A percentile compares a stretch with the other conserved stretches of the same genome.
These are phyloP conservation scores for Bradypodion ventrale DNA, from an alignment of 2,797 vertebrate species.

Conservation along the genomic window DNA sequence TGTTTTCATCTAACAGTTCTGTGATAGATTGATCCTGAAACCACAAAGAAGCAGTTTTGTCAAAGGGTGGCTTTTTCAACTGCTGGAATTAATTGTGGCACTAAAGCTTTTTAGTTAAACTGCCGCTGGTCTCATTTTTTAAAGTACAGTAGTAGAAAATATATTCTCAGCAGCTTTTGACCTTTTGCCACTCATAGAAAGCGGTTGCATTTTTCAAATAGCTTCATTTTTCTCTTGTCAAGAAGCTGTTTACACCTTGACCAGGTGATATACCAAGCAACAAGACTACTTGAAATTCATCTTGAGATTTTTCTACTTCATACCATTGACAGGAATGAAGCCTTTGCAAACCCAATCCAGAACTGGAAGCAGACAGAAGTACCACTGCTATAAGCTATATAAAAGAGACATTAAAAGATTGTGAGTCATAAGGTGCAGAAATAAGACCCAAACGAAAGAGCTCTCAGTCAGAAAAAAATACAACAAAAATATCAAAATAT, in stretches of 20 bases:
- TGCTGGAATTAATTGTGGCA: slow-evolving; percentile 35
- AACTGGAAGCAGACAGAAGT: not conserved
- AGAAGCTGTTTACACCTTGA: slow-evolving; percentile 39
- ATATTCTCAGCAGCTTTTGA: not conserved
- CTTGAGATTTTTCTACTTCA: not conserved
- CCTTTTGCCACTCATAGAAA: slow-evolving; percentile 16
- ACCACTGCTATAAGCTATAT: not conserved
- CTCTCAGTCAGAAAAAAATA: not conserved
- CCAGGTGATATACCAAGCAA: slow-evolving; percentile 30
- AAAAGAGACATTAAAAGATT: not conserved
- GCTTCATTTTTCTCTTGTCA: not conserved
- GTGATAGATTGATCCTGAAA: slow-evolving; percentile 20
- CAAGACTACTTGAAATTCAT: not conserved
- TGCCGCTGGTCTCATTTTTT: slow-evolving; percentile 37
- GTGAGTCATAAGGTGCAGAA: not conserved
- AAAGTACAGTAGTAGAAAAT: slow-evolving; percentile 17
- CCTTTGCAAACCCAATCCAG: not conserved
- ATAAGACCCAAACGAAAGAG: not conserved
- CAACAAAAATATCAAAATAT: not conserved
- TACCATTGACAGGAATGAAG: not conserved
- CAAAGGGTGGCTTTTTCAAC: not conserved
- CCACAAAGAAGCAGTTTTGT: slow-evolving; percentile 21
- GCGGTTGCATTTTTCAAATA: not conserved
- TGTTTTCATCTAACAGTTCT: slow-evolving; percentile 15
- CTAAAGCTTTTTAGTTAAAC: too few species aligned